These are phyloP conservation scores for Acyrthosiphon pisum DNA, from an alignment of 1,140 invertebrate genomes.

Conservation along the genomic window DNA sequence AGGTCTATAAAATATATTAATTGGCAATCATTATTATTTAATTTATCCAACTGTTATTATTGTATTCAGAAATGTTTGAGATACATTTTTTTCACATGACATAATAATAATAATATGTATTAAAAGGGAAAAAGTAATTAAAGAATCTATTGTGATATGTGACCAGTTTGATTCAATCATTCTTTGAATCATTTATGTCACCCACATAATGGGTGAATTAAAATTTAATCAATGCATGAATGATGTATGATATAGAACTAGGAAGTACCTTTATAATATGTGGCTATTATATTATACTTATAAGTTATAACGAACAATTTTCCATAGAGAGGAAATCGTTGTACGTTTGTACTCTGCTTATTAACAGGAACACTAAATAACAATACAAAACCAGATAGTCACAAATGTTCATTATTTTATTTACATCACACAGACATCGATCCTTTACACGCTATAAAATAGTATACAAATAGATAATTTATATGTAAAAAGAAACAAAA, in stretches of 20 bases:
- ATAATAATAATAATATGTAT: constrained; percentile 2
- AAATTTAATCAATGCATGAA: neutral
- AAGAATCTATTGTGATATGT: neutral
- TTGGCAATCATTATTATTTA: neutral
- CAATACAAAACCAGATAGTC: neutral
- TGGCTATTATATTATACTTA: neutral
- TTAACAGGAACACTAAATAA: neutral
- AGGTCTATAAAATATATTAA: too few species aligned
- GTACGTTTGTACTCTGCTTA: neutral
- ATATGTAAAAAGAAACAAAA: neutral
- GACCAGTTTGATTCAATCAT: neutral
- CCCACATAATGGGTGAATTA: neutral
- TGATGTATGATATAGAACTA: neutral
- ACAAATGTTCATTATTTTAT: constrained; percentile 14
- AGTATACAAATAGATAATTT: neutral
- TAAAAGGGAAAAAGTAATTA: constrained; percentile 7
- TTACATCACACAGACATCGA: neutral
- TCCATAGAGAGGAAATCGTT: neutral
- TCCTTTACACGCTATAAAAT: neutral
- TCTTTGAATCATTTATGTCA: neutral
- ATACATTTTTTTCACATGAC: neutral
- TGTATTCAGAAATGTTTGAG: neutral
- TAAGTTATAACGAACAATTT: neutral
- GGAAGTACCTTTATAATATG: neutral
- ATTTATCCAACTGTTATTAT: too few species aligned